Conservation (phyloP, 1,140 invertebrate species). For the Plutomurus gul region DNA sequence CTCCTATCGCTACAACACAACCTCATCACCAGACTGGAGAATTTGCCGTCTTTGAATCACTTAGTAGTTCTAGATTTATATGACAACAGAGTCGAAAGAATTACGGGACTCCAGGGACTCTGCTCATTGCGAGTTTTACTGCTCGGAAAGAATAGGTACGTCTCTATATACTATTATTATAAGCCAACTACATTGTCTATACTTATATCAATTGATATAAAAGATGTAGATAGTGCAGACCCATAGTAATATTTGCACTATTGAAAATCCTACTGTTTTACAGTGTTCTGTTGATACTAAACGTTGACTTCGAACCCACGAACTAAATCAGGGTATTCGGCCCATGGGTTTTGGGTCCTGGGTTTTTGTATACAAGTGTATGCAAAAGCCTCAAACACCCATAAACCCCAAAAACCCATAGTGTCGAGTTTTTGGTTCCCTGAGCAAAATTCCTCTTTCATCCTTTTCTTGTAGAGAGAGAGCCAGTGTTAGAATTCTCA, state of each 20-base stretch:
- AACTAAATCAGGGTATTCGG: no score
- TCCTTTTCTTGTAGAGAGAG: neutral
- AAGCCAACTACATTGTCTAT: neutral
- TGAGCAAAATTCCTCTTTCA: neutral
- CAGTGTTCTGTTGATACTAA: no score
- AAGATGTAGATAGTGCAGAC: no score
- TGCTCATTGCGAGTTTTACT: conserved; percentile 80
- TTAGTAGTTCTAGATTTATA: conserved; percentile 91
- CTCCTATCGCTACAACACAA: conserved; percentile 90
- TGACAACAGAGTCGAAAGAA: conserved; percentile 88
- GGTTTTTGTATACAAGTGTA: no score
- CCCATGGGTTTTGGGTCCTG: no score
- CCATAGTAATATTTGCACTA: no score
- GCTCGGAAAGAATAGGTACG: conserved; percentile 81
- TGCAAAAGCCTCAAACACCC: no score
- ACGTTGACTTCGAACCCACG: no score
- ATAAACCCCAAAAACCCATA: no score
- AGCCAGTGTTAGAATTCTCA: neutral
- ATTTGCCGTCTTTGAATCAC: conserved; percentile 67
- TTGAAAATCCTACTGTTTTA: no score
- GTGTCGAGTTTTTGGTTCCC: neutral
- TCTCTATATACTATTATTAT: neutral
- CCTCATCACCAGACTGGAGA: conserved; percentile 76
- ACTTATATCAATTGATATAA: neutral
- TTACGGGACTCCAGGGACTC: conserved; percentile 70